Conservation (phyloP, 2,113 vertebrate genomes). For the Phocoena sinus region DNA sequence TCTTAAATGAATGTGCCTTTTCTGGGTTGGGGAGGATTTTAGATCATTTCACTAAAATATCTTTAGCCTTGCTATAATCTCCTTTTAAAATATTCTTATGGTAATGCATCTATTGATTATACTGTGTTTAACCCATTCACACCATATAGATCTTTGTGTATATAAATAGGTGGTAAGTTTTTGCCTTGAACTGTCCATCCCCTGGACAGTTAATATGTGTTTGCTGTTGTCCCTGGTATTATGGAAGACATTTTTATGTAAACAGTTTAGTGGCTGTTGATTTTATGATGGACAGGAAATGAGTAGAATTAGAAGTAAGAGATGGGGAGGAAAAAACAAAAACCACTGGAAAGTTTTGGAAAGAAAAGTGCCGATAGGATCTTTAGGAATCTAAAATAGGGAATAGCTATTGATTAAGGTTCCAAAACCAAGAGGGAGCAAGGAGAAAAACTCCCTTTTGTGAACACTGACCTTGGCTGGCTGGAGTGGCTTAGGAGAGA, state of each 20-base stretch:
- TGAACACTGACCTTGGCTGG: not conserved
- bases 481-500: not conserved
- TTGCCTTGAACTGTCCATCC: not conserved
- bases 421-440: not conserved
- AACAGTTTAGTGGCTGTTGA: conserved; percentile 27
- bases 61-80: not conserved
- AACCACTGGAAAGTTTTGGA: not conserved
- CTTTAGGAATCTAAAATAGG: not conserved
- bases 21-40: not conserved
- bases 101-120: not conserved
- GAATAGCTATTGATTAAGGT: not conserved
- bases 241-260: conserved; percentile 18
- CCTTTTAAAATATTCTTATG: not conserved
- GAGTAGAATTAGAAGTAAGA: conserved; percentile 16
- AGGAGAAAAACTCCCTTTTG: not conserved
- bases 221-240: not conserved
- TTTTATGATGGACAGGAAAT: conserved; percentile 52
- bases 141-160: not conserved
- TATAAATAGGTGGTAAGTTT: not conserved
- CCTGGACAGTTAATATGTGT: not conserved
- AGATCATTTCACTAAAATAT: not conserved
- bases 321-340: not conserved
- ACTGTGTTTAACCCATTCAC: not conserved
- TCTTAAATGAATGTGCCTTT: not conserved
- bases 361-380: not conserved